Base-by-base conservation (phyloP, 2,113 vertebrate species). In the Pelvicachromis taeniatus region DNA sequence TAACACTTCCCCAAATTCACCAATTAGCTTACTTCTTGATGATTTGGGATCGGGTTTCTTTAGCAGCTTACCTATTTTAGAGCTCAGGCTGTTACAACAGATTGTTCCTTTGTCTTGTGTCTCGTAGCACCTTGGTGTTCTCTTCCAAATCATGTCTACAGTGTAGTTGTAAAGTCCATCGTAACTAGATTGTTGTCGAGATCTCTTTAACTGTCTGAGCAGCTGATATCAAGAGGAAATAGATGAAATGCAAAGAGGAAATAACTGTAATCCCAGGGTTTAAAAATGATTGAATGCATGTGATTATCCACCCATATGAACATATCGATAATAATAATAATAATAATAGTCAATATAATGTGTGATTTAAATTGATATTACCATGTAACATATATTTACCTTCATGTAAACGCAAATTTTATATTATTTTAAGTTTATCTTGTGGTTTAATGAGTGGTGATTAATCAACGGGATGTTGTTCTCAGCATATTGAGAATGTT, bases 21-120 rank as follows among this genome's bases (percentile, higher is more conserved):
- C 75, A 89, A 82, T 86, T 82, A 86, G 75, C 48, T 83, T 33
- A 50, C 42, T 23, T 85, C 52, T 61, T 42, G 78, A 78, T 82
- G 78, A 83, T 6, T 59, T 29, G 38, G 55, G 55, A 70, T 70
- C 35, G 13, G 45, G 8, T 31, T 81, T 83, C 4, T 77, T 83
- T 78, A 70, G 54, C 73, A 87, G 58, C 26, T 79, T 50, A 80
- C 45, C 26, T 78, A 53, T 70, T 65, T 87, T 55, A 73, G 48
- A 87, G 38, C 35, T 78, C 42, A 77, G 16, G 78, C 29, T 79
- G 82, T 80, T 77, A 81, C 73, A 85, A 75, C 35, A 83, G 83
- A 85, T 85, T 16, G 17, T 88, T 73, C n/a, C 50, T 70, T 31
- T 17, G 21, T 55, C 65, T 58, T 38, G 40, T 88, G 54, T 45